Evolutionary conservation across 2,888 invertebrate genomes (phyloP).

Genomic region (Norana najaformis): DNA sequence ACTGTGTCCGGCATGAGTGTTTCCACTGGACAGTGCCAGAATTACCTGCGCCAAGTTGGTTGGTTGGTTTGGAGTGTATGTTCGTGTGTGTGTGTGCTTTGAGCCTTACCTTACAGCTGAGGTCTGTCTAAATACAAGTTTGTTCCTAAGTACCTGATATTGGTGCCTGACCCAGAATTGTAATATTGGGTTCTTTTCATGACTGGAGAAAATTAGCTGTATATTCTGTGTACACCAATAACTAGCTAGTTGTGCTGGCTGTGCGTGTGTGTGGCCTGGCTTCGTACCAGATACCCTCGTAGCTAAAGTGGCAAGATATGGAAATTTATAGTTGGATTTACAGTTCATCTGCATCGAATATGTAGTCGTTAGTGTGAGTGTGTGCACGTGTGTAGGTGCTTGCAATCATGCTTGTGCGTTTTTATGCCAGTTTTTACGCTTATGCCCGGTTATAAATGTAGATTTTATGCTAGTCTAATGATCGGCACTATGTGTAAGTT

Average conservation of each 20-base stretch:
- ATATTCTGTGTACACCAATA: not conserved
- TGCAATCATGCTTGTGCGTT: not conserved
- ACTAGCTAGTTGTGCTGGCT: not conserved
- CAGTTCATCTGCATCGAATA: too few relatives aligned
- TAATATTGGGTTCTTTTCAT: not conserved
- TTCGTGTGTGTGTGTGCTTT: too few relatives aligned
- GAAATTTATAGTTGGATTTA: too few relatives aligned
- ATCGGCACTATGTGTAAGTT: too few relatives aligned
- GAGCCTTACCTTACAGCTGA: too few relatives aligned
- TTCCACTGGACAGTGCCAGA: not conserved
- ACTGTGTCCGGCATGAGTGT: not conserved
- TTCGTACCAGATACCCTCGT: not conserved
- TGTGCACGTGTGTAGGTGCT: not conserved
- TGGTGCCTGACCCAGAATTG: not conserved
- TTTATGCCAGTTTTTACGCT: too few relatives aligned
- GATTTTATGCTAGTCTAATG: too few relatives aligned
- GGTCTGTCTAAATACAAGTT: too few relatives aligned
- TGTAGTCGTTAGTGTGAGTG: not conserved
- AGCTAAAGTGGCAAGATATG: too few relatives aligned
- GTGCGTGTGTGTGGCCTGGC: not conserved
- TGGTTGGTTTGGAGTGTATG: too few relatives aligned
- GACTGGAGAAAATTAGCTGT: not conserved
- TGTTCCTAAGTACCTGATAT: not conserved
- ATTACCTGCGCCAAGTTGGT: not conserved
- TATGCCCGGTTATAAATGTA: too few relatives aligned